Percentiles rank a stretch among this genome's conserved stretches.
phyloP scores from a whole-genome alignment of 2,113 vertebrate genomes.

The Peromyscus californicus region DNA sequence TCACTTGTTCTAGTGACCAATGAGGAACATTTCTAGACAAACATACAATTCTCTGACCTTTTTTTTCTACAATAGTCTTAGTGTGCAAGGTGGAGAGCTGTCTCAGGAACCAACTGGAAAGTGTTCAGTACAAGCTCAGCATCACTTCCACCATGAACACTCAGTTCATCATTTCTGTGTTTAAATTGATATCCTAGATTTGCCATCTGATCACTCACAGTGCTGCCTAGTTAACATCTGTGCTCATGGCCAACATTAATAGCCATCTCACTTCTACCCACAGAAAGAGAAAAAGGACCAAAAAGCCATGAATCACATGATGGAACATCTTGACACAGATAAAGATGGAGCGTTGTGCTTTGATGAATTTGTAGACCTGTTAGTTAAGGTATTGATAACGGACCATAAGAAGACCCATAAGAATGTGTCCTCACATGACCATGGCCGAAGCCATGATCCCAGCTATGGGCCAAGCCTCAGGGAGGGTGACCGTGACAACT shows the following conservation, averaged over 20 bases:
- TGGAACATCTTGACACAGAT: slow-evolving; percentile 73
- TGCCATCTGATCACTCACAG: not conserved
- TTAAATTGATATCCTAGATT: not conserved
- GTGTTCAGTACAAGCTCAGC: fast-evolving
- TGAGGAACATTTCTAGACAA: not conserved
- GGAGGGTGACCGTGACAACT: not conserved
- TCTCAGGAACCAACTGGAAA: not conserved
- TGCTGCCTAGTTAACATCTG: fast-evolving
- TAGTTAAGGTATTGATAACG: not conserved
- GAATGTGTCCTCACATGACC: fast-evolving
- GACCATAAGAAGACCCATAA: slow-evolving; percentile 73
- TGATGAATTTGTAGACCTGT: slow-evolving; percentile 51
- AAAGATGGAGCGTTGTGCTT: slow-evolving; percentile 60
- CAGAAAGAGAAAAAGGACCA: not conserved
- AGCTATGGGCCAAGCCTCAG: not conserved
- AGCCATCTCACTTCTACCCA: not conserved
- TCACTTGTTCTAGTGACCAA: not conserved
- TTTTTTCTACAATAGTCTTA: not conserved
- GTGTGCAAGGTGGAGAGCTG: fast-evolving
- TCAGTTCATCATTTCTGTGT: not conserved
- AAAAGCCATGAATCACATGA: fast-evolving
- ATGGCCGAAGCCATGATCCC: not conserved
- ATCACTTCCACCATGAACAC: fast-evolving
- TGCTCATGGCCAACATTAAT: not conserved
- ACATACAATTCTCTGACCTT: not conserved